Evolutionary conservation across 2,888 invertebrate species (phyloP), one percentile per base, ranked within the genome.

Genomic region (Ptychoptera albimana): DNA sequence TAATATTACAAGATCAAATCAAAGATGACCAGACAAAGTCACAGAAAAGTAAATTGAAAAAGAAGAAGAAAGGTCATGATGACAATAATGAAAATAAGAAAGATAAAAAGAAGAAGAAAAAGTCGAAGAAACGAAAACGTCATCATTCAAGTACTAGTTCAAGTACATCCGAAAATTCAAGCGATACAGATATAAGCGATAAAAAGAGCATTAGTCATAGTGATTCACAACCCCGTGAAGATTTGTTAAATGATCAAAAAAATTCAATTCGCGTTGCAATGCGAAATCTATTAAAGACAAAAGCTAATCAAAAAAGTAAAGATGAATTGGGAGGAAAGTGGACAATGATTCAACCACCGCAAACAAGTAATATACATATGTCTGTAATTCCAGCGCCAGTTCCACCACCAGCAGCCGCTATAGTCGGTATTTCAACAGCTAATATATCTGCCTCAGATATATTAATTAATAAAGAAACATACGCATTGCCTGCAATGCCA

Each of bases 221-320:
- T 29, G 47, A 48, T 7, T 47, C 50, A 31, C 11, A 39, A 6
- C 37, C 14, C 4, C 40, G 44, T 36, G 34, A 34, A 15, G 41
- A 60, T 36, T 58, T 57, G 45, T 57, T 54, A 46, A 59, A 57
- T 31, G 73, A 74, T 50, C 69, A 67, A 48, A 70, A 73, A 1
- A 68, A 72, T 50, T 77, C 77, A 39, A 77, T 78, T 52, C 70
- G 77, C 6, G 75, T 79, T 1, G 70, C 75, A 1, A 78, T 79
- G 78, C 68, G 76, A 35, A 77, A 77, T 52, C 69, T 70, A 48
- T 60, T 64, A 53, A 69, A 68, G 49, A 62, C 68, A 39, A 65
- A 69, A 39, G 69, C 35, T 50, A 54, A 13, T 29, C 31, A 64
- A 57, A 3, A 58, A 55, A n/a, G 44, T 34, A 38, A 32, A 31